Conservation (phyloP, 2,888 invertebrate genomes). For the Thysanoteuthis rhombus region DNA sequence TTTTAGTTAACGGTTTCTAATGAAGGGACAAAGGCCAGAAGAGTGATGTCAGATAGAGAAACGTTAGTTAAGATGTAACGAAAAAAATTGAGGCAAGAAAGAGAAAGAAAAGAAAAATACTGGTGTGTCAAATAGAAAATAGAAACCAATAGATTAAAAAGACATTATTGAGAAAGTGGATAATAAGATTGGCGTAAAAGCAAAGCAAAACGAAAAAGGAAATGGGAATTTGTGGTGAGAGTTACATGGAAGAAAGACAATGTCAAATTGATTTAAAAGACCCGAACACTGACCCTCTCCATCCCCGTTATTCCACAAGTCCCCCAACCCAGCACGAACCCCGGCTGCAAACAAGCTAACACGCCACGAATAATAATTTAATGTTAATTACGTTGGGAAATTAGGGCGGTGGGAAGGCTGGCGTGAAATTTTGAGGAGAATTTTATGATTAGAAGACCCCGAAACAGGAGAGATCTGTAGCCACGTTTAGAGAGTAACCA, state of each 20-base stretch:
- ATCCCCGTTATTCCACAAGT: background rate
- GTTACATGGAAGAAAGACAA: background rate
- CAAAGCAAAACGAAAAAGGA: too few species aligned
- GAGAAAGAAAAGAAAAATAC: too few species aligned
- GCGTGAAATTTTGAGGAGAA: constrained; percentile 12
- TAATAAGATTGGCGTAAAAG: too few species aligned
- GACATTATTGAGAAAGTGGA: too few species aligned
- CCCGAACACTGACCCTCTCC: background rate
- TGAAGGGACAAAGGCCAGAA: too few species aligned
- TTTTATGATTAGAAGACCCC: background rate
- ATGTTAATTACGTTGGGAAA: background rate
- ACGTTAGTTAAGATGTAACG: too few species aligned
- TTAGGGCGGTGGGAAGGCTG: background rate
- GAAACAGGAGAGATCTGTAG: background rate
- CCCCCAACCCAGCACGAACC: background rate
- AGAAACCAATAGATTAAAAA: too few species aligned
- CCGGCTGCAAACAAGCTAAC: background rate
- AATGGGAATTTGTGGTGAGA: background rate
- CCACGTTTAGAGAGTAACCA: background rate
- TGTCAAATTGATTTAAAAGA: background rate
- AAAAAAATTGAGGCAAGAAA: too few species aligned
- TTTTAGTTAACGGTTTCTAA: too few species aligned
- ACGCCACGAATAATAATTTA: background rate
- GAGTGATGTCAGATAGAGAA: too few species aligned
- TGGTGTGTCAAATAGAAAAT: too few species aligned